phyloP scores from a whole-genome alignment of 2,888 invertebrate species.

The Caenorhabditis panamensis region DNA sequence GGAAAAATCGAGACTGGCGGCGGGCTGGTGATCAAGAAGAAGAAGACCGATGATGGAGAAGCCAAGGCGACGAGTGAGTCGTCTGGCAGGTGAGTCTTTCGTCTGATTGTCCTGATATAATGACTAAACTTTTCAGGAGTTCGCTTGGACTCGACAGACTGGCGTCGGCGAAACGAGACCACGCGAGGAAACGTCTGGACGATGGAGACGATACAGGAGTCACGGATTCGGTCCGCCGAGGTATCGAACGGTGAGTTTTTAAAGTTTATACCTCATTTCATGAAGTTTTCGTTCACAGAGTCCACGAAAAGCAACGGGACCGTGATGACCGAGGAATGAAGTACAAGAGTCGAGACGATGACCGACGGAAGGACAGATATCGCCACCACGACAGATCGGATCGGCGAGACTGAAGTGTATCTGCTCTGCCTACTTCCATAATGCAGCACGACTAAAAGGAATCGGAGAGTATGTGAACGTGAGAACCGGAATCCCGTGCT shows the following conservation, averaged over 20 bases:
- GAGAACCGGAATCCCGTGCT: slow-evolving; percentile 92
- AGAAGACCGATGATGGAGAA: slow-evolving; percentile 33
- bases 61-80: slow-evolving; percentile 1
- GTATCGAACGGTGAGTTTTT: slow-evolving; percentile 71
- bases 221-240: slow-evolving; percentile 71
- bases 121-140: slow-evolving; percentile 75
- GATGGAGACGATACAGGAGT: slow-evolving; percentile 71
- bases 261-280: background rate
- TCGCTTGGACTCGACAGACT: slow-evolving; percentile 82
- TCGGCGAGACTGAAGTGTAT: slow-evolving; percentile 88
- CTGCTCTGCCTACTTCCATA: slow-evolving; percentile 98
- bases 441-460: slow-evolving; percentile 90
- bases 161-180: slow-evolving; percentile 81
- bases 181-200: slow-evolving; percentile 64
- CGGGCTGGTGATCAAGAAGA: slow-evolving; percentile 67
- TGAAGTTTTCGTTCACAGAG: slow-evolving; percentile 27
- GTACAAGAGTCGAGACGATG: slow-evolving; percentile 53
- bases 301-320: slow-evolving; percentile 62
- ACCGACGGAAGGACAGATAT: slow-evolving; percentile 46
- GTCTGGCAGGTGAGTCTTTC: slow-evolving; percentile 49
- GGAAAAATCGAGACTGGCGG: slow-evolving; percentile 64
- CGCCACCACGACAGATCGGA: slow-evolving; percentile 51
- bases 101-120: background rate
- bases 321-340: slow-evolving; percentile 61
- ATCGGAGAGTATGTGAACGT: slow-evolving; percentile 97